A percentile compares a stretch with the other conserved stretches of the same genome.
Conservation (phyloP, 1,140 invertebrate genomes). For the Heliconius congener region DNA sequence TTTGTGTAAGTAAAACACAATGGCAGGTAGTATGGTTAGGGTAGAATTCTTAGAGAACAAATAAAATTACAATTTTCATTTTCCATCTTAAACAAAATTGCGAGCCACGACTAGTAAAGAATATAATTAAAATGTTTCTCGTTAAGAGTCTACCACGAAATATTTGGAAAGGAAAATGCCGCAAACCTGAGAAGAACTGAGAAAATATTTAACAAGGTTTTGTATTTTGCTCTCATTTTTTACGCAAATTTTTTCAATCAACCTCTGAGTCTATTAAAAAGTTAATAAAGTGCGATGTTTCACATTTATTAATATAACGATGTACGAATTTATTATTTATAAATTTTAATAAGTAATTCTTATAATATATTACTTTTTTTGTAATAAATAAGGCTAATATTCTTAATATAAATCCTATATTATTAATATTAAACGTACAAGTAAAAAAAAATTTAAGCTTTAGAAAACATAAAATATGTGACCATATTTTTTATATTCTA, state of each 20-base stretch:
- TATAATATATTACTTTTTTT: not conserved
- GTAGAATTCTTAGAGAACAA: no score
- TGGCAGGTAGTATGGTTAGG: no score
- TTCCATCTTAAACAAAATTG: not conserved
- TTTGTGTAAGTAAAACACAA: no score
- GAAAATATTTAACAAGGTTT: slow-evolving; percentile 3
- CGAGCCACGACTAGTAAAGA: not conserved
- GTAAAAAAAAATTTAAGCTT: no score
- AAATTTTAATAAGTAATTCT: not conserved
- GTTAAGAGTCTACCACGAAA: not conserved
- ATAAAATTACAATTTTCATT: not conserved
- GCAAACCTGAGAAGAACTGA: not conserved
- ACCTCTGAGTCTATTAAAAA: not conserved
- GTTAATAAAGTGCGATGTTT: not conserved
- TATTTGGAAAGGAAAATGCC: not conserved
- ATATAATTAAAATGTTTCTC: not conserved
- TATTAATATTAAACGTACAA: no score
- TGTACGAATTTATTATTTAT: not conserved
- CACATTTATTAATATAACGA: not conserved
- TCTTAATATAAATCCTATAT: no score
- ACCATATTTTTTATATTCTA: no score
- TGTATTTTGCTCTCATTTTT: slow-evolving; percentile 5
- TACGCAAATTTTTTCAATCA: not conserved
- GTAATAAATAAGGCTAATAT: not conserved
- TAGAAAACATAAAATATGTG: no score